Conservation (phyloP, 2,888 invertebrate genomes). For the Cheilosia impressa region DNA sequence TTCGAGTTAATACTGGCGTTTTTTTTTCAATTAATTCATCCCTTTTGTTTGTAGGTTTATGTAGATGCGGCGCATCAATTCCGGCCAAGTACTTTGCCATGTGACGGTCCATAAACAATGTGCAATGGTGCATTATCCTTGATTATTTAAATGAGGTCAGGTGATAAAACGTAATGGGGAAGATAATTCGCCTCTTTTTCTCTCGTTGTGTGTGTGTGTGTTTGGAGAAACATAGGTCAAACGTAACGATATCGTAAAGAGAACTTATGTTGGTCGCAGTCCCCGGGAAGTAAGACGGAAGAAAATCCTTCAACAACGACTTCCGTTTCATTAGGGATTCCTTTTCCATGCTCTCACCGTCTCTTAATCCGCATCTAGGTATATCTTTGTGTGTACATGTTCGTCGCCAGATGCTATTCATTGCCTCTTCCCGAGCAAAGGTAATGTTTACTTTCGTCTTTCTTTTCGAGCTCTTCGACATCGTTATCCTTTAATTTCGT, state of each 20-base stretch:
- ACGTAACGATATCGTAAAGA: constrained; percentile 56
- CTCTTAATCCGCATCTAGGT: constrained; percentile 30
- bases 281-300: constrained; percentile 6
- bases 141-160: constrained; percentile 65
- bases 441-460: constrained; percentile 50
- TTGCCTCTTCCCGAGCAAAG: constrained; percentile 35
- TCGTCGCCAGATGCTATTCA: constrained; percentile 70
- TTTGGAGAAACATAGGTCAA: constrained; percentile 54
- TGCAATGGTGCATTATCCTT: constrained; percentile 61
- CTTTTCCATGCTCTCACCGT: constrained; percentile 46
- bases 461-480: constrained; percentile 54
- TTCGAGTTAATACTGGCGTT: constrained; percentile 7
- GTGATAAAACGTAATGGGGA: constrained; percentile 65
- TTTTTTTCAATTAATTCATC: constrained; percentile 2
- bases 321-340: constrained; percentile 70
- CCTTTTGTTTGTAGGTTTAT: neutral
- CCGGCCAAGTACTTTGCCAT: neutral
- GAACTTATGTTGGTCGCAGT: constrained; percentile 41
- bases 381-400: constrained; percentile 33
- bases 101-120: constrained; percentile 43
- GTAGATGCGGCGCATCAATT: neutral
- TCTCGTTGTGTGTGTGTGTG: neutral
- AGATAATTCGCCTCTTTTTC: constrained; percentile 22
- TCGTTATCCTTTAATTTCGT: constrained; percentile 74
- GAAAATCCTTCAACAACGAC: constrained; percentile 49